A percentile compares a stretch with the other conserved stretches of the same genome.
Conservation (phyloP, 1,140 invertebrate species). For the Microplitis mediator region DNA sequence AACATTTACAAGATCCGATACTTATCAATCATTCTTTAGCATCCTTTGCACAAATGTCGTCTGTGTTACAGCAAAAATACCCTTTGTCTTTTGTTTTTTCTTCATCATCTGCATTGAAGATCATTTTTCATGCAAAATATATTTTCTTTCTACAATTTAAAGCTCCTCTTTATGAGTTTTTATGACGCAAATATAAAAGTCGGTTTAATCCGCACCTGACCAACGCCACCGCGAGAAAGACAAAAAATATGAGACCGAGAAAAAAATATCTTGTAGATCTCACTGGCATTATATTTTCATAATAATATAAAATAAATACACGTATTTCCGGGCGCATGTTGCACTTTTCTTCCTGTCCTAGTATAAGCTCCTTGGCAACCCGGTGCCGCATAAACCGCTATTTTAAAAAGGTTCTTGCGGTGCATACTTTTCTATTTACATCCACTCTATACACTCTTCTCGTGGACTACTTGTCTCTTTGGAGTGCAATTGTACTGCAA, state of each 20-base stretch:
- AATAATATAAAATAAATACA: conserved; percentile 41
- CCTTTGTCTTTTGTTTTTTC: too few species aligned
- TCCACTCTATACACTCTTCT: background rate
- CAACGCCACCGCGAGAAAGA: conserved; percentile 28
- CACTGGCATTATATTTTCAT: conserved; percentile 41
- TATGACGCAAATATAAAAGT: conserved; percentile 63
- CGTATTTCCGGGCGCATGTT: background rate
- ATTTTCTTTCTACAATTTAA: background rate
- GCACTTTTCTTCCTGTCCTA: too few species aligned
- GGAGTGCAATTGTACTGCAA: conserved; percentile 39
- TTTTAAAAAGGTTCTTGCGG: conserved; percentile 2
- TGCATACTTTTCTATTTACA: conserved; percentile 19
- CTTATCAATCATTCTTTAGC: conserved; percentile 11
- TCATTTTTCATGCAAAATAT: conserved; percentile 21
- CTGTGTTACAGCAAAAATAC: too few species aligned
- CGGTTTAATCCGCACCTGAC: conserved; percentile 59
- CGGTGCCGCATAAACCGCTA: background rate
- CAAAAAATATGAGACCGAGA: conserved; percentile 24
- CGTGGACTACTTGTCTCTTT: background rate
- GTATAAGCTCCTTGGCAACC: background rate
- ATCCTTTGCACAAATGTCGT: background rate
- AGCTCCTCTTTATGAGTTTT: conserved; percentile 58
- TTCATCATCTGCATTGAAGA: conserved; percentile 10
- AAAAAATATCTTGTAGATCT: conserved; percentile 46
- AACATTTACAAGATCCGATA: conserved; percentile 15